These are phyloP conservation scores for Thunnus albacares DNA, from an alignment of 2,797 vertebrate species.

Conservation along the genomic window DNA sequence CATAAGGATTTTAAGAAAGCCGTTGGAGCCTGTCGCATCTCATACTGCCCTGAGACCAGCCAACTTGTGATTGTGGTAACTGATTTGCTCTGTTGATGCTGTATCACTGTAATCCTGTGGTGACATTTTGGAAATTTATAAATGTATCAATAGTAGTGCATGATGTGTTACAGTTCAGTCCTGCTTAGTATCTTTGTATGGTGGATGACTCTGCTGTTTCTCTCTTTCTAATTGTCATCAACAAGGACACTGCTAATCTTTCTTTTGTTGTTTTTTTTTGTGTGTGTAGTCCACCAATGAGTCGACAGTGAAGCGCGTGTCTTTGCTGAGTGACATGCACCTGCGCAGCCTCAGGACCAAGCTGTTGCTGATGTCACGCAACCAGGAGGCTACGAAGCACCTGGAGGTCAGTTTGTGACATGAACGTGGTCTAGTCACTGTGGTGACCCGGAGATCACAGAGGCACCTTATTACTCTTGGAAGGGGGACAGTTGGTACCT, in stretches of 20 bases:
- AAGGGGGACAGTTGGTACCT: not conserved
- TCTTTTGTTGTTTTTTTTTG: not conserved
- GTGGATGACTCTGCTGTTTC: not conserved
- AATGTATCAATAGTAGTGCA: not conserved
- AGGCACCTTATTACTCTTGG: too few species aligned
- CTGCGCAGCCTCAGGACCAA: conserved; percentile 98
- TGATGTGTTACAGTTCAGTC: not conserved
- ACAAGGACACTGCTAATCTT: not conserved
- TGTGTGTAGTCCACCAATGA: conserved; percentile 92
- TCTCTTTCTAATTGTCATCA: not conserved
- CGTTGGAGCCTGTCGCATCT: conserved; percentile 93
- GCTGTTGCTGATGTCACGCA: conserved; percentile 97
- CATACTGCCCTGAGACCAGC: conserved; percentile 92
- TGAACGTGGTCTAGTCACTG: not conserved
- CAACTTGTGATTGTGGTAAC: conserved; percentile 95
- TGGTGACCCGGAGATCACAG: not conserved
- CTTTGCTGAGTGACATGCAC: conserved; percentile 98
- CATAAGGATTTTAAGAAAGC: conserved; percentile 99
- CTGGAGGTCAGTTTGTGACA: conserved; percentile 90
- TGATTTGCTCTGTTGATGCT: not conserved
- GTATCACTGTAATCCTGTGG: not conserved
- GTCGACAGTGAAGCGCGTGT: conserved; percentile 95
- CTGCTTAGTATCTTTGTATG: not conserved
- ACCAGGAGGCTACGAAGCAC: conserved; percentile 98
- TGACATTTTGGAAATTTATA: conserved; percentile 12